Evolutionary conservation across 2,888 invertebrate genomes (phyloP).

Genomic region (Taenaris catops): DNA sequence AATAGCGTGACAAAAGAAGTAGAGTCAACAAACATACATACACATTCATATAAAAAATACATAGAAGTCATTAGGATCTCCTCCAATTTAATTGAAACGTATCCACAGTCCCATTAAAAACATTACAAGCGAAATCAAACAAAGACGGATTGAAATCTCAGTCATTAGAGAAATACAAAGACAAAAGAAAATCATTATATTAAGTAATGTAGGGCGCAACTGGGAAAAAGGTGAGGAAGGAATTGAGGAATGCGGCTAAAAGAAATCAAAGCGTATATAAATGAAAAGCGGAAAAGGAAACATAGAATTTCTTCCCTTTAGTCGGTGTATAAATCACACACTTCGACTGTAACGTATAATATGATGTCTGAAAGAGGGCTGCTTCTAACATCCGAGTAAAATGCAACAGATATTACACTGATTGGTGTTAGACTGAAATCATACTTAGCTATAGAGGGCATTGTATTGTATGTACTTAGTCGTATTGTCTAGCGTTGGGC

Average conservation of each 20-base stretch:
- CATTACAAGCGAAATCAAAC: slow-evolving; percentile 14
- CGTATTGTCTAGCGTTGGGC: too few species aligned
- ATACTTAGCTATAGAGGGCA: too few species aligned
- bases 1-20: too few species aligned
- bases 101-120: slow-evolving; percentile 16
- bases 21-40: too few species aligned
- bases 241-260: slow-evolving; percentile 45
- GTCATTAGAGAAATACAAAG: slow-evolving; percentile 25
- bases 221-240: slow-evolving; percentile 42
- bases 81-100: slow-evolving; percentile 2
- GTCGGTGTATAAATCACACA: too few species aligned
- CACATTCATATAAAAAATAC: background rate
- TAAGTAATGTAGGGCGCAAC: slow-evolving; percentile 46
- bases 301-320: slow-evolving; percentile 45
- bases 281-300: slow-evolving; percentile 46
- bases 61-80: slow-evolving; percentile 1
- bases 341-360: too few species aligned
- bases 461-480: too few species aligned
- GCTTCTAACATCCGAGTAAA: too few species aligned
- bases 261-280: slow-evolving; percentile 44
- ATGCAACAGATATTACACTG: too few species aligned
- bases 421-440: too few species aligned
- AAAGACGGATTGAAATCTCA: slow-evolving; percentile 23
- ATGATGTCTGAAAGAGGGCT: too few species aligned
- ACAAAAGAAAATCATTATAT: slow-evolving; percentile 43